Conservation (phyloP, 2,888 invertebrate genomes). For the Parnassius mnemosyne region DNA sequence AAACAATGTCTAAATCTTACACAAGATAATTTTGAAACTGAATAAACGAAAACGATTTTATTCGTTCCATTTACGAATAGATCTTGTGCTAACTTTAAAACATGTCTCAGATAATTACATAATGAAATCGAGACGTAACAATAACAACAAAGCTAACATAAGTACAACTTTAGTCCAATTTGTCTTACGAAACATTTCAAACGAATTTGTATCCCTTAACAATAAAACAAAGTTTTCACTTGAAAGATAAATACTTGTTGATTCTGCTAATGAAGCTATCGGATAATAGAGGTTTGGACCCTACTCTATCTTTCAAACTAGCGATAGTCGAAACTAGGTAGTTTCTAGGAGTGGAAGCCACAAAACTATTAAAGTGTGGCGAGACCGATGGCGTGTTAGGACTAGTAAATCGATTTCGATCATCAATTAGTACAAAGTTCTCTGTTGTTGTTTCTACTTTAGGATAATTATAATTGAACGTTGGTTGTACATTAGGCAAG, state of each 20-base stretch:
- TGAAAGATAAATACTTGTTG: slow-evolving; percentile 65
- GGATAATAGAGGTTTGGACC: slow-evolving; percentile 55
- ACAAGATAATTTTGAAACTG: no score
- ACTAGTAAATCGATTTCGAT: slow-evolving; percentile 27
- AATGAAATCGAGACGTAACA: no score
- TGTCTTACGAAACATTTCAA: neutral
- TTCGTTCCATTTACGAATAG: no score
- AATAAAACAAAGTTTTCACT: slow-evolving; percentile 26
- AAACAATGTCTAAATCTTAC: no score
- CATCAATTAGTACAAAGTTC: slow-evolving; percentile 30
- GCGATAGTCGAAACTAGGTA: slow-evolving; percentile 61
- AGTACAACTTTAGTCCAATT: neutral
- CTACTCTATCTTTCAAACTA: slow-evolving; percentile 54
- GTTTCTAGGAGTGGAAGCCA: slow-evolving; percentile 30
- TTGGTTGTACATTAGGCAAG: slow-evolving; percentile 40
- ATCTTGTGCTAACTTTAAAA: no score
- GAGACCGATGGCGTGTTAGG: slow-evolving; percentile 13
- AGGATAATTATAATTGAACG: slow-evolving; percentile 33
- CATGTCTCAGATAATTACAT: no score
- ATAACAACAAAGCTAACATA: neutral
- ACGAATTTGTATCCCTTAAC: slow-evolving; percentile 6
- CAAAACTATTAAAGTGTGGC: slow-evolving; percentile 16
- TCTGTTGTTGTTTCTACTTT: slow-evolving; percentile 22
- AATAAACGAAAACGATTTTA: no score
- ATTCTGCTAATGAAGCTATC: slow-evolving; percentile 61